These are phyloP conservation scores for Andrena trimmerana DNA, from an alignment of 2,888 invertebrate genomes.

Conservation along the genomic window DNA sequence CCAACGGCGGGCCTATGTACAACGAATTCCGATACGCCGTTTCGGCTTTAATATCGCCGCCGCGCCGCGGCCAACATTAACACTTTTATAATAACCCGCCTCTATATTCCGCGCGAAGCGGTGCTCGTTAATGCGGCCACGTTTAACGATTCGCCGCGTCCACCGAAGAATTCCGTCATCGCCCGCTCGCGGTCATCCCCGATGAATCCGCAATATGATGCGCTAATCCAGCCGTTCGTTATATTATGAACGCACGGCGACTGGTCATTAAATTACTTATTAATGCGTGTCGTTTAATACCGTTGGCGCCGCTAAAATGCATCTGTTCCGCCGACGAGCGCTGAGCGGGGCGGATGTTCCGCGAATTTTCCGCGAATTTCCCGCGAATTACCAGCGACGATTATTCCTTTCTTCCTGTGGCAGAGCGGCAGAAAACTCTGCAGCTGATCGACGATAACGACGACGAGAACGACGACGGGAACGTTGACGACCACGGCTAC, in stretches of 20 bases:
- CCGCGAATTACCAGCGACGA: constrained; percentile 31
- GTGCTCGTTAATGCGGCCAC: constrained; percentile 47
- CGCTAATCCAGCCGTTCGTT: constrained; percentile 32
- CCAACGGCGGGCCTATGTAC: constrained; percentile 34
- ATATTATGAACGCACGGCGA: constrained; percentile 27
- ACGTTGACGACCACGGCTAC: constrained; percentile 52
- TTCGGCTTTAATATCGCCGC: constrained; percentile 64
- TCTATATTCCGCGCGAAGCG: constrained; percentile 31
- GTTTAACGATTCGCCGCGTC: constrained; percentile 39
- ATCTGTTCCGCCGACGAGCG: neutral
- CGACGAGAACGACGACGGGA: constrained; percentile 44
- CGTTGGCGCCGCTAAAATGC: neutral
- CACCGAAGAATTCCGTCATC: constrained; percentile 47
- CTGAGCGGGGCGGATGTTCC: too few species aligned
- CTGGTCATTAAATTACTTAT: constrained; percentile 57
- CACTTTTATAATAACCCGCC: constrained; percentile 61
- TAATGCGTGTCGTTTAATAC: constrained; percentile 25
- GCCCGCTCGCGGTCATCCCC: constrained; percentile 1
- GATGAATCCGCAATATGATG: constrained; percentile 25
- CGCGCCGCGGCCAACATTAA: constrained; percentile 54
- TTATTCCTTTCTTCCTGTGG: neutral
- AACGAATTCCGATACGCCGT: constrained; percentile 69
- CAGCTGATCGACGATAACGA: constrained; percentile 50
- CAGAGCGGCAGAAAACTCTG: constrained; percentile 18
- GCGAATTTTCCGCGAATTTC: constrained; percentile 37